Percentiles rank a stretch among this genome's conserved stretches.
phyloP scores from a whole-genome alignment of 53 echinoderm and acorn worm species.

The Actinopyga echinites region DNA sequence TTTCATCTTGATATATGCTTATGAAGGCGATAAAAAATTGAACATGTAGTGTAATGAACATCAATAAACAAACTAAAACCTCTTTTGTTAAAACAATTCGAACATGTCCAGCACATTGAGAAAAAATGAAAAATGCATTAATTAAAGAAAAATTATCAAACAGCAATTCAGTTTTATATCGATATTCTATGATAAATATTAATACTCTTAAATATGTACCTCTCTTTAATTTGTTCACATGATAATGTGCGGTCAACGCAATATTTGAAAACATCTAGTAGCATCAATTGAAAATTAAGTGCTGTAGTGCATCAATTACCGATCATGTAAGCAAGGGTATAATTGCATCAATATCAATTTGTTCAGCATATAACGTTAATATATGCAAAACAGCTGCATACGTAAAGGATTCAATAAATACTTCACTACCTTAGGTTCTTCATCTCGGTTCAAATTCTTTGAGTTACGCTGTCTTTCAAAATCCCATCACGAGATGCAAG shows the following conservation, averaged over 20 bases:
- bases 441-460: too few relatives aligned
- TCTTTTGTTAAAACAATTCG: constrained; percentile 13
- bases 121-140: background rate
- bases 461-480: too few relatives aligned
- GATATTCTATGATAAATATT: background rate
- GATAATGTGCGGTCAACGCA: constrained; percentile 39
- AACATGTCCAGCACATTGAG: constrained; percentile 45
- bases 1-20: constrained; percentile 42
- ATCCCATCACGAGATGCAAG: too few relatives aligned
- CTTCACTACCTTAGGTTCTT: too few relatives aligned
- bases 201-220: background rate
- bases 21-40: constrained; percentile 45
- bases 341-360: too few relatives aligned
- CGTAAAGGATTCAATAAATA: too few relatives aligned
- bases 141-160: background rate
- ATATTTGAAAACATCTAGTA: background rate
- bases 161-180: background rate
- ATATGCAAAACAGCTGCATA: background rate
- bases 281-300: too few relatives aligned
- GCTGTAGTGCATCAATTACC: too few relatives aligned
- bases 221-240: background rate
- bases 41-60: constrained; percentile 38
- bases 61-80: constrained; percentile 10
- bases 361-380: too few relatives aligned
- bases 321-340: too few relatives aligned